Conservation (phyloP, 2,113 vertebrate genomes). For the Caloenas nicobarica region DNA sequence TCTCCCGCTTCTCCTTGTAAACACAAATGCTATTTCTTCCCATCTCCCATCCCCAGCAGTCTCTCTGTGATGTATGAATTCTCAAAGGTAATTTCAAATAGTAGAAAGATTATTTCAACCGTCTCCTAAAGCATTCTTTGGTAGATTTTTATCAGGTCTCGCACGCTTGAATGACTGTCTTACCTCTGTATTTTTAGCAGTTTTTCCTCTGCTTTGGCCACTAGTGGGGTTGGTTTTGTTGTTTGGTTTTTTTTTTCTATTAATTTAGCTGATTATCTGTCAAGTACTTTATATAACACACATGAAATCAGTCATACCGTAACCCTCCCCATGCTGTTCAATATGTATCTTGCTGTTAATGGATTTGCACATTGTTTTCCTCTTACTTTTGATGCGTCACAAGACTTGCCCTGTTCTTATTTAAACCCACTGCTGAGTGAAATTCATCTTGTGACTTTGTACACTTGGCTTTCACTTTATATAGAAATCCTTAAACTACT, state of each 20-base stretch:
- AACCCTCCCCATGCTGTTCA: not conserved
- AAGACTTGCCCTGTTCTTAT: not conserved
- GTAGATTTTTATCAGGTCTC: not conserved
- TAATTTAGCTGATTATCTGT: not conserved
- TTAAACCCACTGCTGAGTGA: not conserved
- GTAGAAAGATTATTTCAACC: not conserved
- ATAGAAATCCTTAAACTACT: not conserved
- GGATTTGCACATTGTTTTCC: not conserved
- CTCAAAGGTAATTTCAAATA: not conserved
- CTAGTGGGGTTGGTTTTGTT: not conserved
- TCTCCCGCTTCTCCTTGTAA: not conserved
- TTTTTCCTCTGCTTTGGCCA: not conserved
- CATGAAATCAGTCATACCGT: not conserved
- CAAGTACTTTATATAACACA: not conserved
- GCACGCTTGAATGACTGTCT: not conserved
- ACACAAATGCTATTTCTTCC: not conserved
- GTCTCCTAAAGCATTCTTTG: not conserved
- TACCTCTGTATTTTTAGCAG: not conserved
- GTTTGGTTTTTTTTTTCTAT: not conserved
- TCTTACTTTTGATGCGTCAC: not conserved
- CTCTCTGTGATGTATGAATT: not conserved
- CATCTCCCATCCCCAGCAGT: not conserved
- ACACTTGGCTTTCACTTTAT: not conserved
- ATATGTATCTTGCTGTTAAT: not conserved
- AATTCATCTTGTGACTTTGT: not conserved